Conservation (phyloP, 2,888 invertebrate species). For the Nomada hirtipes region DNA sequence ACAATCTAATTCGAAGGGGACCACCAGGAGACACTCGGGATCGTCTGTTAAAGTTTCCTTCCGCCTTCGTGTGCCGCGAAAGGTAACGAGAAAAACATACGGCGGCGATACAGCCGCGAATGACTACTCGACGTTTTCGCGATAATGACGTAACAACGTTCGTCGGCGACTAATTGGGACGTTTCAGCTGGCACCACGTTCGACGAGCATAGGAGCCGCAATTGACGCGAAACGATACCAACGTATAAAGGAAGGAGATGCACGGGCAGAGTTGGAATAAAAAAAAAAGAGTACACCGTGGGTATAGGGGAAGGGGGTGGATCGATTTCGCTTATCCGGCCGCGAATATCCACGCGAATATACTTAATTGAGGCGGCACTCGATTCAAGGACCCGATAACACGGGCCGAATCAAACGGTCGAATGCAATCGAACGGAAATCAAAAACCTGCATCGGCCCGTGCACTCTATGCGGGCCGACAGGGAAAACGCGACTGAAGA, state of each 20-base stretch:
- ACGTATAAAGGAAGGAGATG: background rate
- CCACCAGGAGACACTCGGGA: too few species aligned
- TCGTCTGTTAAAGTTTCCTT: too few species aligned
- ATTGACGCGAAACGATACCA: slow-evolving; percentile 48
- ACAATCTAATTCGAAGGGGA: too few species aligned
- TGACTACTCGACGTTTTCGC: slow-evolving; percentile 54
- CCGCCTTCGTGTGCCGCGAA: too few species aligned
- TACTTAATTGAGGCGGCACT: slow-evolving; percentile 57
- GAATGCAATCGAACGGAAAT: slow-evolving; percentile 53
- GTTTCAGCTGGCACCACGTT: slow-evolving; percentile 52
- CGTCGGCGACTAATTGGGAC: slow-evolving; percentile 58
- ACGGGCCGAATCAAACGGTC: slow-evolving; percentile 44
- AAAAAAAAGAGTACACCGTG: background rate
- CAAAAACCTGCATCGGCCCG: slow-evolving; percentile 38
- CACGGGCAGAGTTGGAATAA: too few species aligned
- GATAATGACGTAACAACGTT: slow-evolving; percentile 59
- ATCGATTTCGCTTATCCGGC: slow-evolving; percentile 55
- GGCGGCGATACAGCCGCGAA: slow-evolving; percentile 55
- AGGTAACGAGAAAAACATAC: too few species aligned
- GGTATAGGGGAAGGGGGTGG: background rate
- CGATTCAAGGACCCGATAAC: slow-evolving; percentile 49
- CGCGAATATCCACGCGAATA: slow-evolving; percentile 54
- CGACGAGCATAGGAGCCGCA: slow-evolving; percentile 55
- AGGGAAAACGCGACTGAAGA: slow-evolving; percentile 46
- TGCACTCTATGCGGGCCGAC: slow-evolving; percentile 34